These are phyloP conservation scores for Drosophila biarmipes DNA, from an alignment of 1,140 invertebrate genomes.

Conservation along the genomic window DNA sequence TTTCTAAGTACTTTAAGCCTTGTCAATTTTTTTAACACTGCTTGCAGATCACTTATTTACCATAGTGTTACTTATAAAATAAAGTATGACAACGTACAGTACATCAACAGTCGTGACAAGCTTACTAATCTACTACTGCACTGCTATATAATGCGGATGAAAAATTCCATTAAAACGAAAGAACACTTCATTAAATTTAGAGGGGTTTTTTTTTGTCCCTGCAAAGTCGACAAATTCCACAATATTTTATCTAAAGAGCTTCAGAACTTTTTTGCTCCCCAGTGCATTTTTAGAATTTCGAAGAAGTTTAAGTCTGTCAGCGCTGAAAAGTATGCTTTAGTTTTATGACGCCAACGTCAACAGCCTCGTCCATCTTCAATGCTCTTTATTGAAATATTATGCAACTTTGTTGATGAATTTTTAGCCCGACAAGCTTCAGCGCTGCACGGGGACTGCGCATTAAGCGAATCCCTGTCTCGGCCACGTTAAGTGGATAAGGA, in stretches of 20 bases:
- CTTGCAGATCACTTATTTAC: neutral
- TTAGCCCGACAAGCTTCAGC: constrained; percentile 60
- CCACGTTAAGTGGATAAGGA: constrained; percentile 5
- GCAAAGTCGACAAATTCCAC: constrained; percentile 57
- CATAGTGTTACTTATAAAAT: neutral
- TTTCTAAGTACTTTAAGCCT: too few species aligned
- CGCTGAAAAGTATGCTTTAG: constrained; percentile 71
- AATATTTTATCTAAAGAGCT: constrained; percentile 58
- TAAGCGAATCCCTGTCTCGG: constrained; percentile 64
- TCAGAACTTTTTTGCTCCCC: constrained; percentile 28
- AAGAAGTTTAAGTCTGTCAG: constrained; percentile 45
- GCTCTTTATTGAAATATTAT: constrained; percentile 83
- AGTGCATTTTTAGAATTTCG: constrained; percentile 67
- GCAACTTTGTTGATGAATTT: constrained; percentile 84
- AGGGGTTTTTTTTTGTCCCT: constrained; percentile 3
- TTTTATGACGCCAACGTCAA: constrained; percentile 65
- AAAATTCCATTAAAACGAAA: constrained; percentile 66
- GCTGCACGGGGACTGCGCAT: constrained; percentile 71
- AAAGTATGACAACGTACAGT: constrained; percentile 11
- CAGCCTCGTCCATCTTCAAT: constrained; percentile 15
- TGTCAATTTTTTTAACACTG: too few species aligned
- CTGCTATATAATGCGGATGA: constrained; percentile 62
- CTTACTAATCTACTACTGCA: constrained; percentile 13
- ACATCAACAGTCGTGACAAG: constrained; percentile 36
- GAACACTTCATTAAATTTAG: constrained; percentile 65